Evolutionary conservation across 2,797 vertebrate species (phyloP).

Genomic region (Diglossa cyanea): DNA sequence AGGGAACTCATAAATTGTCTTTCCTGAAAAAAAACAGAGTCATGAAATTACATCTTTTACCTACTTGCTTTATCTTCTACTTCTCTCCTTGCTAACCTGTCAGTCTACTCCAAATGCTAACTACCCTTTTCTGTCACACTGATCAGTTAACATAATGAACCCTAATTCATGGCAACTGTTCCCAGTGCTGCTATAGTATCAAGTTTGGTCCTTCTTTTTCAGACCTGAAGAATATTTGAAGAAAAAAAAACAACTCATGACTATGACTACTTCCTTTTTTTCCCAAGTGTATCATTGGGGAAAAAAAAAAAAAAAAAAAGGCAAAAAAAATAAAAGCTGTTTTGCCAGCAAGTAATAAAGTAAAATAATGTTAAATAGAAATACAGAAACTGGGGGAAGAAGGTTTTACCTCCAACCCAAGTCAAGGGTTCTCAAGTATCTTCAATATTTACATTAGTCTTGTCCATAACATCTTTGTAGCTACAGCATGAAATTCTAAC

Average conservation of each 20-base stretch:
- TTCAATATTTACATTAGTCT: background rate
- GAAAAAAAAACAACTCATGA: too few species aligned
- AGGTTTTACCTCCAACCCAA: background rate
- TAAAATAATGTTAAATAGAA: background rate
- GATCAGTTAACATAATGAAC: background rate
- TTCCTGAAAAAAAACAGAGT: accelerated
- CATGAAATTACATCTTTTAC: slow-evolving; percentile 41
- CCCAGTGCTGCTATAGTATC: background rate
- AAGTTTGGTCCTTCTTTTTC: background rate
- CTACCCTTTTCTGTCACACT: background rate
- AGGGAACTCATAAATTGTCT: background rate
- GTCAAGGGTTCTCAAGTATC: background rate
- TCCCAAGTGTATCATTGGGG: background rate
- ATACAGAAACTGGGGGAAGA: background rate
- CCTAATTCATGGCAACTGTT: background rate
- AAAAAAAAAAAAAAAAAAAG: background rate
- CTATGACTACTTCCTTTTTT: background rate
- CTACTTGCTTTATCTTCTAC: background rate
- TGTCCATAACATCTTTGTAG: background rate
- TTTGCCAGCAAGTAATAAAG: background rate
- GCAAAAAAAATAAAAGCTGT: too few species aligned
- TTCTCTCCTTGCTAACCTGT: background rate
- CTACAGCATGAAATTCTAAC: background rate
- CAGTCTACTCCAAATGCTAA: background rate
- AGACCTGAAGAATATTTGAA: background rate